phyloP scores from a whole-genome alignment of 2,797 vertebrate species.

The Florisuga fusca region DNA sequence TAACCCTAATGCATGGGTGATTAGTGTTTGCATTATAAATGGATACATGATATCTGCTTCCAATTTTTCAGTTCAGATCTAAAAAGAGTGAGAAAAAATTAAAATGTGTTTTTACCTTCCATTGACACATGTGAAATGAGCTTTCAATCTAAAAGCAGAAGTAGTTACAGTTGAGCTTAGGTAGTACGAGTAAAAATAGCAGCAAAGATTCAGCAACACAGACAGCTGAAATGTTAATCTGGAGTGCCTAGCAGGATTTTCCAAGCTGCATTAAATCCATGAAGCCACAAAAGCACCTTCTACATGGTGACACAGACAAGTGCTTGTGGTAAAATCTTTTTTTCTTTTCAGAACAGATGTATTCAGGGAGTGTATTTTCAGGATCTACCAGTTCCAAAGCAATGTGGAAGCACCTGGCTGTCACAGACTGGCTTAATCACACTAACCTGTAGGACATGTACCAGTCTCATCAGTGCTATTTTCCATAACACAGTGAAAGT shows the following conservation, averaged over 20 bases:
- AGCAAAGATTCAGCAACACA: neutral
- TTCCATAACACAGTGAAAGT: neutral
- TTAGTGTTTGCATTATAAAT: neutral
- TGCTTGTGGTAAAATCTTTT: neutral
- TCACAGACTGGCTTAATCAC: neutral
- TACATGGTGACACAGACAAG: accelerated
- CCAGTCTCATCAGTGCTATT: neutral
- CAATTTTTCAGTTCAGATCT: neutral
- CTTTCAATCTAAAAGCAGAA: neutral
- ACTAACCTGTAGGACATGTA: neutral
- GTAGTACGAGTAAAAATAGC: neutral
- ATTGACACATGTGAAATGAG: neutral
- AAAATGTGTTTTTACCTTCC: neutral
- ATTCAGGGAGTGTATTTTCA: neutral
- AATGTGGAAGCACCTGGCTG: neutral
- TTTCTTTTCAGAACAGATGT: neutral
- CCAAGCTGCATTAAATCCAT: neutral
- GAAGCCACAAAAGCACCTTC: neutral
- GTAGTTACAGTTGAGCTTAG: neutral
- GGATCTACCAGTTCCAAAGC: neutral
- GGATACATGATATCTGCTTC: neutral
- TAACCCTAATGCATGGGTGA: neutral
- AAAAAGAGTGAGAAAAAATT: neutral
- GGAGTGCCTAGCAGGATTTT: neutral
- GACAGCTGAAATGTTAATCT: neutral